Percentiles rank a stretch among this genome's conserved stretches.
Evolutionary conservation across 2,797 vertebrate species (phyloP).

Genomic region (Sebastes itinus): DNA sequence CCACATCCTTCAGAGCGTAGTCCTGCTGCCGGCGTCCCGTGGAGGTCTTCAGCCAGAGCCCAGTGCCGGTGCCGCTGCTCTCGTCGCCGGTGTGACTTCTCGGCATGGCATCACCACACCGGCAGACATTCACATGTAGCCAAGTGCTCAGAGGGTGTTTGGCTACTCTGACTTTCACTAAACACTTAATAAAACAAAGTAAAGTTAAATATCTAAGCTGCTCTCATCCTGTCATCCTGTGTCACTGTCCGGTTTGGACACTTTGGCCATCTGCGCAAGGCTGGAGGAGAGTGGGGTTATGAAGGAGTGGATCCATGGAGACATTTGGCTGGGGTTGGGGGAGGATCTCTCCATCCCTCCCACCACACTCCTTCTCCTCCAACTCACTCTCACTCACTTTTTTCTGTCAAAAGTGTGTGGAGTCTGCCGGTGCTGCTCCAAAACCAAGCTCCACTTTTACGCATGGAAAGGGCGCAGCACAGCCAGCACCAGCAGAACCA

Average conservation of each 20-base stretch:
- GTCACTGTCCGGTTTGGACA: slow-evolving; percentile 50
- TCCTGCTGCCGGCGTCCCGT: slow-evolving; percentile 78
- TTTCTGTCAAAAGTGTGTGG: slow-evolving; percentile 18
- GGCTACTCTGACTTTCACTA: slow-evolving; percentile 17
- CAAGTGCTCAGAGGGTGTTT: slow-evolving; percentile 16
- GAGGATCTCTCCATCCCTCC: slow-evolving; percentile 44
- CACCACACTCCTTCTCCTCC: slow-evolving; percentile 45
- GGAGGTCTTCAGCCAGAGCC: slow-evolving; percentile 90
- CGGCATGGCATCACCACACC: slow-evolving; percentile 93
- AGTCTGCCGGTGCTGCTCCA: not conserved
- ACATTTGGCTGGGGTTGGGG: slow-evolving; percentile 68
- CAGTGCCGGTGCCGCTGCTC: slow-evolving; percentile 75
- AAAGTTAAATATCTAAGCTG: slow-evolving; percentile 5
- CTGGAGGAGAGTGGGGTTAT: slow-evolving; percentile 76
- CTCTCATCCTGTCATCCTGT: slow-evolving; percentile 8
- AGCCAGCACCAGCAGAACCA: not conserved
- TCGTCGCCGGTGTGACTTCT: slow-evolving; percentile 92
- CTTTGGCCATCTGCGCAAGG: slow-evolving; percentile 71
- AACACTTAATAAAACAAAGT: not conserved
- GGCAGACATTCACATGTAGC: slow-evolving; percentile 73
- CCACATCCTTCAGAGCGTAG: slow-evolving; percentile 92
- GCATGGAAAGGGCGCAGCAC: not conserved
- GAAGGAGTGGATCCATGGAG: slow-evolving; percentile 80
- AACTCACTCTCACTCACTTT: slow-evolving; percentile 29
- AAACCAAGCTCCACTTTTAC: slow-evolving; percentile 16